Evolutionary conservation across 2,113 vertebrate species (phyloP), one percentile per base, ranked within the genome.

Genomic region (Camelus dromedarius): DNA sequence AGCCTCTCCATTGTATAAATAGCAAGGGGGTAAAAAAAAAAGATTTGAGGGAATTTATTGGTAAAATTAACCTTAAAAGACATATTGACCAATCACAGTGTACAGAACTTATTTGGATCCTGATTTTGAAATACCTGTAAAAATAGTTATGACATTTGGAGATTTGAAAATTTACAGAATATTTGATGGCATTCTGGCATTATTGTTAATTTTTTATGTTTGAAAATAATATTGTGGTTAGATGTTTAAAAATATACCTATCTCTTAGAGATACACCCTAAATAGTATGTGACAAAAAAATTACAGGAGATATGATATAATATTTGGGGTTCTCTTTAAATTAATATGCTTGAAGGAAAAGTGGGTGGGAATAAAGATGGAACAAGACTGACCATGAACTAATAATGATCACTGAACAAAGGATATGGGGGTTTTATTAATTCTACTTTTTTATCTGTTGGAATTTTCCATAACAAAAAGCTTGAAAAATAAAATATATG

Each of bases 311-410:
- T 76, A 54, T 88, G 30, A 69, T 85, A 50, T 54, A 52, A 85
- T 88, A 0, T 62, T 54, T 96, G 48, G 6, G 14, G 66, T 90
- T 96, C 86, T 18, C n/a, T 60, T 52, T 89, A 83, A 94, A 96
- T 79, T 86, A 62, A 52, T 73, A 67, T 28, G 32, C 2, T 22
- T 50, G 38, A 90, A 46, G 70, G 42, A 60, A 75, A 62, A 77
- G 7, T 26, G 8, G 3, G 70, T 82, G 12, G 28, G 50, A 24
- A 69, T 38, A 88, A 42, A 77, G 35, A 56, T 35, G 10, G 38
- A 91, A 75, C 4, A 70, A 62, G 42, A 81, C 28, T 83, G 89
- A 28, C 26, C 16, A 26, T 73, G 46, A 48, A 18, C 9, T 64
- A 72, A 56, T 64, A 72, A 56, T 42, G 38, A 48, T 86, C 18